Percentiles rank a stretch among this genome's conserved stretches.
Conservation (phyloP, 1,140 invertebrate genomes). For the Pseudachorutes palmiensis region DNA sequence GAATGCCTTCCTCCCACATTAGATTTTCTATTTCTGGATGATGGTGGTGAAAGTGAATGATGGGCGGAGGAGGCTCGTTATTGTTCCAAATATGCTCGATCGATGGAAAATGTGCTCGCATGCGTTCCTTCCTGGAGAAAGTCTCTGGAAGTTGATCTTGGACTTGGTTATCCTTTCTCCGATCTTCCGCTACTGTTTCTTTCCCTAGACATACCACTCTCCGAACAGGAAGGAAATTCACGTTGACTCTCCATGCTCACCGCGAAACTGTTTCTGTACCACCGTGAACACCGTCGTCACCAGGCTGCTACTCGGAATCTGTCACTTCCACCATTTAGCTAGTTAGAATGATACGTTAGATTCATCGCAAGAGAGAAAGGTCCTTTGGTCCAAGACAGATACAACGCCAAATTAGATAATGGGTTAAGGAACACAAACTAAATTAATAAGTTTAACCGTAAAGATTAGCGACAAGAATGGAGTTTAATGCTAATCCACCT, state of each 20-base stretch:
- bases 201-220: neutral
- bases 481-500: neutral
- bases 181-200: neutral
- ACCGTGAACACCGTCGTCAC: too few species aligned
- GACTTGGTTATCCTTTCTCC: neutral
- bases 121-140: neutral
- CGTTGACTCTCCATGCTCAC: neutral
- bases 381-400: neutral
- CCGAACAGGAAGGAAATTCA: neutral
- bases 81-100: neutral
- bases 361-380: neutral
- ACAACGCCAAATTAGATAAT: neutral
- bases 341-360: neutral
- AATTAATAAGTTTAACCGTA: neutral
- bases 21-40: too few species aligned
- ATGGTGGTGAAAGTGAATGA: too few species aligned
- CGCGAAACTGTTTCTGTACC: neutral
- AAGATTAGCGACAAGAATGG: neutral
- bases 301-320: neutral
- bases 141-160: too few species aligned
- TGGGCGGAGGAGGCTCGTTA: too few species aligned
- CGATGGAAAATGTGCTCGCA: neutral
- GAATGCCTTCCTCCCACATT: too few species aligned
- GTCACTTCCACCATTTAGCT: neutral
- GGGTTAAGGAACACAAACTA: neutral